Conservation (phyloP, 2,888 invertebrate genomes). For the Acronicta psi region DNA sequence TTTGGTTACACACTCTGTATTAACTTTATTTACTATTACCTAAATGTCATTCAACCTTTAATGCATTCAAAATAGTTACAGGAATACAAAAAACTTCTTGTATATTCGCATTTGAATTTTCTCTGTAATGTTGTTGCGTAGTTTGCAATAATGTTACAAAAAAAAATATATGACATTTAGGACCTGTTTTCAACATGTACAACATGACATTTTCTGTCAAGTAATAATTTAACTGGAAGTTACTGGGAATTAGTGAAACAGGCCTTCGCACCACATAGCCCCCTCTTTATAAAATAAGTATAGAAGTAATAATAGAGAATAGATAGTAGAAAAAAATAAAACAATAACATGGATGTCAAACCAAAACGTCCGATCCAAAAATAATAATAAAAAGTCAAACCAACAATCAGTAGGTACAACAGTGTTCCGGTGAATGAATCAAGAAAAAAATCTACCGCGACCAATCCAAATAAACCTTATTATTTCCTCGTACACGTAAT, state of each 20-base stretch:
- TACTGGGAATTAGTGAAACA: no score
- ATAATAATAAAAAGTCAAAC: background rate
- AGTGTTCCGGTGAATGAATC: slow-evolving; percentile 26
- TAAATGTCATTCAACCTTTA: slow-evolving; percentile 1
- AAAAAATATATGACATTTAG: no score
- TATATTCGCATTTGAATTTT: background rate
- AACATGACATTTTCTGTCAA: no score
- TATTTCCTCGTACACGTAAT: slow-evolving; percentile 44
- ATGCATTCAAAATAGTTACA: background rate
- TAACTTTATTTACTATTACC: background rate
- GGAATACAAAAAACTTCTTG: background rate
- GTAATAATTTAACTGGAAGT: no score
- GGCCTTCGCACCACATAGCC: no score
- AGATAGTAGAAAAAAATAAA: no score
- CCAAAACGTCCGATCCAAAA: background rate
- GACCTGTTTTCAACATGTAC: no score
- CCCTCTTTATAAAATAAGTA: no score
- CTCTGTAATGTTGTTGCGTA: background rate
- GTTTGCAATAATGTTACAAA: background rate
- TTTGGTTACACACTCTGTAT: background rate
- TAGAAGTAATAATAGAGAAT: no score
- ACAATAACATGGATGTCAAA: no score
- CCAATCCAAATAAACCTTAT: slow-evolving; percentile 8
- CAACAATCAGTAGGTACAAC: slow-evolving; percentile 3
- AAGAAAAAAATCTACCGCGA: slow-evolving; percentile 26